Percentiles rank a stretch among this genome's conserved stretches.
Evolutionary conservation across 2,113 vertebrate genomes (phyloP).

Genomic region (Tachysurus fulvidraco): DNA sequence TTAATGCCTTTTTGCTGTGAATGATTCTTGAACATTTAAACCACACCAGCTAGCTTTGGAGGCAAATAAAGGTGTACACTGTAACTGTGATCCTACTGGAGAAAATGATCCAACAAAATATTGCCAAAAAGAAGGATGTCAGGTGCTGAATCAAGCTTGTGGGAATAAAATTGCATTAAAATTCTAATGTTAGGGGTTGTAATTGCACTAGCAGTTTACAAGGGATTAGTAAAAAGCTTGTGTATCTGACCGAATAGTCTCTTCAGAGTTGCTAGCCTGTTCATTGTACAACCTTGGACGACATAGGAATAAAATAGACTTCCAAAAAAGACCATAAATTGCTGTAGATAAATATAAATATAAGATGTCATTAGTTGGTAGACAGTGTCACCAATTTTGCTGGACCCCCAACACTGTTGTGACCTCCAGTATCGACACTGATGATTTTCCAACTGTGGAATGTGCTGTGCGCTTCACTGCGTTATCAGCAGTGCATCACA

Average conservation of each 20-base stretch:
- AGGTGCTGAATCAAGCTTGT: not conserved
- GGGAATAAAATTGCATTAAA: not conserved
- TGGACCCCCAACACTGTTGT: not conserved
- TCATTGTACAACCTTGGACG: not conserved
- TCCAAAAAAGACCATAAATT: not conserved
- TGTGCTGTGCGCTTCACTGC: slow-evolving; percentile 22
- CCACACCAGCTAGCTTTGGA: not conserved
- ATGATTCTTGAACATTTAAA: not conserved
- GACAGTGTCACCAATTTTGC: not conserved
- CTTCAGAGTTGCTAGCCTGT: not conserved
- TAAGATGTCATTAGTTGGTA: slow-evolving; percentile 32
- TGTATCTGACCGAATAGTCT: not conserved
- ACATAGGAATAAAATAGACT: not conserved
- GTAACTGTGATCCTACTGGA: not conserved
- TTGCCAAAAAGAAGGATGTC: not conserved
- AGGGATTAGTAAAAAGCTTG: not conserved
- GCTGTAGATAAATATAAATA: not conserved
- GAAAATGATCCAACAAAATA: not conserved
- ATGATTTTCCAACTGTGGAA: slow-evolving; percentile 29
- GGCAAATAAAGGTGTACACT: not conserved
- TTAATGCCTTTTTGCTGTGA: not conserved
- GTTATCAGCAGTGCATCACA: slow-evolving; percentile 45
- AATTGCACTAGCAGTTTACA: too few relatives aligned
- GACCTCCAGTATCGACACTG: slow-evolving; percentile 31
- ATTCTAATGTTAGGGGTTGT: not conserved